These are phyloP conservation scores for Ceramica pisi DNA, from an alignment of 2,888 invertebrate species.

Conservation along the genomic window DNA sequence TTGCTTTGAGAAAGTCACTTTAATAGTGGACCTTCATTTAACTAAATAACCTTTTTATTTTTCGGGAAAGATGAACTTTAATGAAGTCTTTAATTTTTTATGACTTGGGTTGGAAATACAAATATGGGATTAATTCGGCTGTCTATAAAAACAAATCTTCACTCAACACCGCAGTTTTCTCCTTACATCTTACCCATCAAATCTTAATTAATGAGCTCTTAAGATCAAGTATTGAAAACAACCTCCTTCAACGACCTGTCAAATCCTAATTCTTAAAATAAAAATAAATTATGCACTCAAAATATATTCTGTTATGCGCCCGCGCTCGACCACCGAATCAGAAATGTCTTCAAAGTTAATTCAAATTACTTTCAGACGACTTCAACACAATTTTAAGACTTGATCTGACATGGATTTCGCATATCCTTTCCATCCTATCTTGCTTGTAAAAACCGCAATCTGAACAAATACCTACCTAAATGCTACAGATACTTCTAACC, in stretches of 20 bases:
- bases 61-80: background rate
- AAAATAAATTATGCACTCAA: background rate
- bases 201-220: conserved; percentile 12
- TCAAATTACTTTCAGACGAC: conserved; percentile 47
- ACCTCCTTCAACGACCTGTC: conserved; percentile 15
- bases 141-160: background rate
- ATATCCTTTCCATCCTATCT: conserved; percentile 50
- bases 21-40: conserved; percentile 8
- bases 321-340: conserved; percentile 2
- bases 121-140: background rate
- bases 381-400: conserved; percentile 50
- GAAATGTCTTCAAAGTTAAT: conserved; percentile 36
- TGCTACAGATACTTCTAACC: conserved; percentile 70
- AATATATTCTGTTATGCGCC: background rate
- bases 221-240: conserved; percentile 1
- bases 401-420: conserved; percentile 49
- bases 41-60: conserved; percentile 6
- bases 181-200: background rate
- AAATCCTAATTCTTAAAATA: conserved; percentile 26
- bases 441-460: conserved; percentile 62
- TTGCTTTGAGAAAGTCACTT: conserved; percentile 40
- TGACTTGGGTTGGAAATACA: background rate
- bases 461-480: conserved; percentile 66
- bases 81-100: background rate
- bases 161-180: background rate